Conservation (phyloP, 2,888 invertebrate genomes). For the Congeria kusceri region DNA sequence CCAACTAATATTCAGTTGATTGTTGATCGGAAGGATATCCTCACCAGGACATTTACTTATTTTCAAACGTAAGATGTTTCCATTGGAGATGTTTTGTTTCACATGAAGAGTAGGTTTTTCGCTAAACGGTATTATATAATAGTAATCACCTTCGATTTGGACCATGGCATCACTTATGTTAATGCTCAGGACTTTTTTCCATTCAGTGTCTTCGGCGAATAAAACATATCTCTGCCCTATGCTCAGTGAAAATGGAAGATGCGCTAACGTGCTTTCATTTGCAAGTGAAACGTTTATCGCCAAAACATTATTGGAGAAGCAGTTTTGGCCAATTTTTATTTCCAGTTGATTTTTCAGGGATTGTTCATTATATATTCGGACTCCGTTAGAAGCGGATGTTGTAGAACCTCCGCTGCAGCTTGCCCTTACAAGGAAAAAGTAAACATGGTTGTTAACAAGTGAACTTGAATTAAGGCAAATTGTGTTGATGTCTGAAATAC, state of each 20-base stretch:
- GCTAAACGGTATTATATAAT: not conserved
- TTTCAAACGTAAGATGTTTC: no score
- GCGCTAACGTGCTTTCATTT: not conserved
- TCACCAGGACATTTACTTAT: no score
- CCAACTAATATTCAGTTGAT: no score
- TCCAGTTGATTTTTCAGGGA: not conserved
- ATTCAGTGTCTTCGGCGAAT: not conserved
- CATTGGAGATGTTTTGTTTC: no score
- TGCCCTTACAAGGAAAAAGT: conserved; percentile 26
- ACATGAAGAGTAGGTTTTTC: not conserved
- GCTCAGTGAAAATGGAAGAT: not conserved
- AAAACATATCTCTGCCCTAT: not conserved
- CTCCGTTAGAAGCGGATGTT: conserved; percentile 47
- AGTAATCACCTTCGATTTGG: not conserved
- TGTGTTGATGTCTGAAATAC: not conserved
- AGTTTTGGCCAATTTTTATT: not conserved
- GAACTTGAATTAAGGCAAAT: not conserved
- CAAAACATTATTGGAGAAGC: not conserved
- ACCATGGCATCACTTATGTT: not conserved
- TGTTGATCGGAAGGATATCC: no score
- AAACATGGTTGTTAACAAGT: not conserved
- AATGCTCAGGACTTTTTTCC: not conserved
- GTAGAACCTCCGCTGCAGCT: conserved; percentile 34
- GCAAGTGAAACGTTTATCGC: not conserved
- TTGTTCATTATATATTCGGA: conserved; percentile 5